Base-by-base conservation (phyloP, 2,888 invertebrate species). In the Autographa pulchrina region DNA sequence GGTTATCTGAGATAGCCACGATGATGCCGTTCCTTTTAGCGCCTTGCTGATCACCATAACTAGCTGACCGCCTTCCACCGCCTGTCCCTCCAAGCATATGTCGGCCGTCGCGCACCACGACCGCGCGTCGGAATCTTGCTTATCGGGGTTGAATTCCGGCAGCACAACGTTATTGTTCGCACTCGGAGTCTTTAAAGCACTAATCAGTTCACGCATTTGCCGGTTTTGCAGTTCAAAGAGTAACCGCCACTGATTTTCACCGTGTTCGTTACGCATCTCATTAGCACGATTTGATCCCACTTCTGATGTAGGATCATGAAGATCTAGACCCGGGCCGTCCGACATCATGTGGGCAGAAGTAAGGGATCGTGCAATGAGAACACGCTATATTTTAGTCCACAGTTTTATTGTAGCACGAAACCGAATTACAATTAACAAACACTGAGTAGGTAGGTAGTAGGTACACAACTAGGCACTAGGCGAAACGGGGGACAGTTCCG, bases 1-100 rank as follows among this genome's bases (percentile, higher is more conserved):
- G 4, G 75, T 20, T 16, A 78, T 48, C 20, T 74, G 74, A 2
- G 81, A 67, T 41, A 81, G 66, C 77, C 81, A 78, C 9, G 75
- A 43, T 16, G 77, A 75, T 9, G 78, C 81, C 18, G 41, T 11
- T 6, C 62, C 43, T 2, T 43, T 43, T 14, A 43, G 14, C 14
- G 43, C 43, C 14, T 43, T 43, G 43, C 43, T 43, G 14, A 43
- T 14, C 43, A 14, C 14, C 43, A 43, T 14, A 43, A 43, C 16
- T 14, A 43, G 43, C 43, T 43, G 43, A 14, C 43, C 14, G 1
- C 43, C 43, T 14, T 43, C 43, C 43, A 43, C 43, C 14, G 43
- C 43, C 14, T 14, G 14, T 14, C 43, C 43, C 14, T 43, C 14
- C 14, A 43, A 43, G 14, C 43, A 43, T 14, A 43, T 14, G 43